phyloP scores from a whole-genome alignment of 2,113 vertebrate species.

The Neogobius melanostomus region DNA sequence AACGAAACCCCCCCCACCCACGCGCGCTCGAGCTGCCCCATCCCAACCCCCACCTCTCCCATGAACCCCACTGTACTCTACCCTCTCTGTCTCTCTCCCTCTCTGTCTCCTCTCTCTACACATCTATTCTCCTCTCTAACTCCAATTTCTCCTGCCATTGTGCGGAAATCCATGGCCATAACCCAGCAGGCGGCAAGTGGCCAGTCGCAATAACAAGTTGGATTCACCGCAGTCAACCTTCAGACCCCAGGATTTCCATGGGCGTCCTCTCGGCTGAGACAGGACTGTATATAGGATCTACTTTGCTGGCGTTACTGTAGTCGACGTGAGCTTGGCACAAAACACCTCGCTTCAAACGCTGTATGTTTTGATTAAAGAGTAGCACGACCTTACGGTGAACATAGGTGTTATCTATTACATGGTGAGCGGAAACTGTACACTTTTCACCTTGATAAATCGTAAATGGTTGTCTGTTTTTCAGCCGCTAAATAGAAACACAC shows the following conservation, averaged over 20 bases:
- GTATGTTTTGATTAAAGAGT: too few relatives aligned
- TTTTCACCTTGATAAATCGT: too few relatives aligned
- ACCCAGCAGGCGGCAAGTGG: constrained; percentile 26
- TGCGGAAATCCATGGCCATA: background rate
- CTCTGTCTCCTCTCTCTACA: constrained; percentile 19
- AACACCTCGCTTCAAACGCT: too few relatives aligned
- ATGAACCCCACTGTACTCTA: constrained; percentile 15
- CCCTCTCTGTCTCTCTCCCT: too few relatives aligned
- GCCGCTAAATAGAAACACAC: too few relatives aligned
- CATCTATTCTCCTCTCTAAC: constrained; percentile 14
- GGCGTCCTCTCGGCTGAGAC: background rate
- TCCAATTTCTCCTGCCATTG: constrained; percentile 15
- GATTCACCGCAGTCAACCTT: constrained; percentile 20
- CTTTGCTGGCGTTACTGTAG: background rate
- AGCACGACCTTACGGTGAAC: too few relatives aligned
- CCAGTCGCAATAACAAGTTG: constrained; percentile 35
- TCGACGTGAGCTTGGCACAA: too few relatives aligned
- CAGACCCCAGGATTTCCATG: background rate
- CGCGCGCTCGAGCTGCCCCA: background rate
- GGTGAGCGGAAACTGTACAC: too few relatives aligned
- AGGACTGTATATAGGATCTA: background rate
- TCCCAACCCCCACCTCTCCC: background rate
- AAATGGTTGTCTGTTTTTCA: too few relatives aligned
- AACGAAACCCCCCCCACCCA: constrained; percentile 23
- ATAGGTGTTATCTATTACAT: too few relatives aligned